Evolutionary conservation across 1,140 invertebrate species (phyloP), one percentile per base, ranked within the genome.

Genomic region (Chelonus insularis): DNA sequence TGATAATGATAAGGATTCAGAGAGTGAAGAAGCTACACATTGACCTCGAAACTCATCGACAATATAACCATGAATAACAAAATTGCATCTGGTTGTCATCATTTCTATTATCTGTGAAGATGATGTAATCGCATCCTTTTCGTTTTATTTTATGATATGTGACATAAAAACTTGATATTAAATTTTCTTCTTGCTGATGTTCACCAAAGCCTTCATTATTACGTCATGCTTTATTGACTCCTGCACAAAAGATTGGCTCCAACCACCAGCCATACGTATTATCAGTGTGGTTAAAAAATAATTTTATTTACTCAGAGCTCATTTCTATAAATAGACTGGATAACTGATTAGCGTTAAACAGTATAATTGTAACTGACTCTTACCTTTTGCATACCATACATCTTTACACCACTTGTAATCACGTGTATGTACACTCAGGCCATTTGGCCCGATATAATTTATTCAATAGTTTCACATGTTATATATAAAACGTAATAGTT

Each of bases 71-170:
- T 37, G 39, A 60, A n/a, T 16, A 23, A 21, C 7, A 45, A 39
- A n/a, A 52, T 48, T 21, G 37, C 37, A 51, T 51, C 47, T 36
- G 50, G 54, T 60, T 60, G 58, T 60, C 39, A 52, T 60, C 25
- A n/a, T n/a, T n/a, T 54, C 37, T 45, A 60, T 60, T 54, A 60
- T 45, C 39, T n/a, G 36, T 32, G 37, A 16, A n/a, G 21, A 52
- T 60, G 58, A 60, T 25, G 58, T 39, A 54, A 60, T 34, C n/a
- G 23, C 16, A 7, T 12, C 16, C 45, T 45, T 43, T 45, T 45
- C 43, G 54, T 54, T 54, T 45, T 23, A 29, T 18, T 1, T 29
- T 9, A 57, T 18, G 23, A 23, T 29, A 11, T 11, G 20, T 21
- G 16, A 57, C n/a, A n/a, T n/a, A n/a, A n/a, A n/a, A n/a, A n/a